Evolutionary conservation across 2,113 vertebrate species (phyloP).

Genomic region (Anhinga anhinga): DNA sequence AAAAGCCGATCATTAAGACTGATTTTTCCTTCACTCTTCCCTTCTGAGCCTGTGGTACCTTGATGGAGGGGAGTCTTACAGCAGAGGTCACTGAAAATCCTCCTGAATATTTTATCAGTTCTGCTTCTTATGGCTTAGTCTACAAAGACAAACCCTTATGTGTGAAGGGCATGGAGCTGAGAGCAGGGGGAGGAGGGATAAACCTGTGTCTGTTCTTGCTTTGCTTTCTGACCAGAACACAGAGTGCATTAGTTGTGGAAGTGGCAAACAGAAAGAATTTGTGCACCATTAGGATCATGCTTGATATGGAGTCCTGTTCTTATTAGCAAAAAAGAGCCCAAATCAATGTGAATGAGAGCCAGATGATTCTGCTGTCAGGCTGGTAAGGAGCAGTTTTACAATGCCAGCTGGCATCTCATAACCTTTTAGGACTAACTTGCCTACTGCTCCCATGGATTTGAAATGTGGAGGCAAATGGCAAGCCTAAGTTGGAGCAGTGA

Average conservation of each 20-base stretch:
- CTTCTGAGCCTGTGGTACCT: neutral
- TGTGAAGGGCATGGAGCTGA: slow-evolving; percentile 18
- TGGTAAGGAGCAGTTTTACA: neutral
- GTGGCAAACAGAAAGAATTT: neutral
- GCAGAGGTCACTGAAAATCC: slow-evolving; percentile 44
- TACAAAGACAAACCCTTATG: slow-evolving; percentile 38
- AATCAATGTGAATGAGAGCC: neutral
- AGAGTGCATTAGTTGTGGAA: neutral
- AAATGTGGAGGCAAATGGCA: neutral
- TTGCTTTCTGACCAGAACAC: neutral
- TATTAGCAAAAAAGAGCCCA: neutral
- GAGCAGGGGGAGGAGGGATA: neutral
- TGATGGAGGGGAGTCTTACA: neutral
- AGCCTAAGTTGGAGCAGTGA: neutral
- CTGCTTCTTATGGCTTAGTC: slow-evolving; percentile 24
- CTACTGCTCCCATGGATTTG: neutral
- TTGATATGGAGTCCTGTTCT: neutral
- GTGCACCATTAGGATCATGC: neutral
- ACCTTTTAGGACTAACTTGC: neutral
- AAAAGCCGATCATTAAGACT: neutral
- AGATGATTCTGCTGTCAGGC: neutral
- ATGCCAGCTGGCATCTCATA: neutral
- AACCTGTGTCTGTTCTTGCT: neutral
- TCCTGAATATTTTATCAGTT: slow-evolving; percentile 65
- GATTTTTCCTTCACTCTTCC: neutral